Evolutionary conservation across 2,113 vertebrate genomes (phyloP).

Genomic region (Emydocephalus ijimae): DNA sequence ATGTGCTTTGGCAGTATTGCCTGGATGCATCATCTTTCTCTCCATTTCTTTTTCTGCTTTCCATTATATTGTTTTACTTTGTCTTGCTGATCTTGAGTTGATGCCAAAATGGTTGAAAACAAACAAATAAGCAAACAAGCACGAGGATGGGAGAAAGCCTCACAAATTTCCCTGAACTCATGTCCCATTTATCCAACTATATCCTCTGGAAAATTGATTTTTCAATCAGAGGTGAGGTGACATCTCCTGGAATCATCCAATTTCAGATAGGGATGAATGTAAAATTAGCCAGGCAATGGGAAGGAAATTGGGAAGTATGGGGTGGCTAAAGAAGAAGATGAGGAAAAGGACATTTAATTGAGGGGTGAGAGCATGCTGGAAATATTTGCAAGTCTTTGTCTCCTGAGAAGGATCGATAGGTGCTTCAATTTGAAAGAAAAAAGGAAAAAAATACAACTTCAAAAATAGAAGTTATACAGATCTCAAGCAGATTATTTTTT

Average conservation of each 20-base stretch:
- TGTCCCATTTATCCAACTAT: neutral
- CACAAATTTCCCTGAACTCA: neutral
- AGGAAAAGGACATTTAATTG: neutral
- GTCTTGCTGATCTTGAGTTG: neutral
- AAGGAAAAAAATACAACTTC: neutral
- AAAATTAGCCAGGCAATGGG: neutral
- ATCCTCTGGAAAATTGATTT: neutral
- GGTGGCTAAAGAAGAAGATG: neutral
- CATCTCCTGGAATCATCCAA: neutral
- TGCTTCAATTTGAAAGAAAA: neutral
- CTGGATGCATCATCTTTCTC: neutral
- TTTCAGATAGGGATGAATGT: neutral
- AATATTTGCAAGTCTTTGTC: neutral
- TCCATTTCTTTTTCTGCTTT: neutral
- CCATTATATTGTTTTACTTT: neutral
- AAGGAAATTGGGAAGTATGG: neutral
- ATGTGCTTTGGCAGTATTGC: neutral
- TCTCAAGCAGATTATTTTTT: neutral
- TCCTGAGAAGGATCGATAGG: neutral
- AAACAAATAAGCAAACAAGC: neutral
- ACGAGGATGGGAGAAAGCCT: neutral
- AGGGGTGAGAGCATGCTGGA: neutral
- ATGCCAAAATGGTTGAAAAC: neutral
- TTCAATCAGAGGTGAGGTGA: neutral
- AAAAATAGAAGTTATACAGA: neutral